phyloP scores from a whole-genome alignment of 2,113 vertebrate genomes.

The Holacanthus passer region DNA sequence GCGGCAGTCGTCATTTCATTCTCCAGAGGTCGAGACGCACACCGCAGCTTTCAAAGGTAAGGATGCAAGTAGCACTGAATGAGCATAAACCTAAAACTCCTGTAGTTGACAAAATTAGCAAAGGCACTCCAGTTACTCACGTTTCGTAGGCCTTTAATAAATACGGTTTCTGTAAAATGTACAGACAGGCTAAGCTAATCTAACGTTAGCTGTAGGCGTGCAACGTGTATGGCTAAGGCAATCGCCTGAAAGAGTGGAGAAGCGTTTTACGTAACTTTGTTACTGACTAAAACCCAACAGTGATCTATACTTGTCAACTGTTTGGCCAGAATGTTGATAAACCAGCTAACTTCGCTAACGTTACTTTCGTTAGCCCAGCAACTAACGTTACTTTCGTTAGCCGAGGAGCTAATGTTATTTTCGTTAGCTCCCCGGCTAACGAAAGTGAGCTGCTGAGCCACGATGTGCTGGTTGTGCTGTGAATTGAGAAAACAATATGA shows the following conservation, averaged over 20 bases:
- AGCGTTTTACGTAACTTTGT: not conserved
- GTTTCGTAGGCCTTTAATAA: not conserved
- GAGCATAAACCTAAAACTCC: not conserved
- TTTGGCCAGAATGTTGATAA: not conserved
- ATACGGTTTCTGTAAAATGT: not conserved
- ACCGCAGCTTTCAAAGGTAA: slow-evolving; percentile 40
- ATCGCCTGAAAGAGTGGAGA: not conserved
- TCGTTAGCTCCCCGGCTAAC: too few species aligned
- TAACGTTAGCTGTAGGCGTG: not conserved
- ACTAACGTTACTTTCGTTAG: not conserved
- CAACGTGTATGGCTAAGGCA: not conserved
- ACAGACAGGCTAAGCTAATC: slow-evolving; percentile 4
- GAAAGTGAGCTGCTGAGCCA: not conserved
- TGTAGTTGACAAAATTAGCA: not conserved
- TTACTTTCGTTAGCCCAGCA: not conserved
- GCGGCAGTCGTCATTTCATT: slow-evolving; percentile 47
- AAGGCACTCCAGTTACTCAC: too few species aligned
- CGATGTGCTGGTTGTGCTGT: not conserved
- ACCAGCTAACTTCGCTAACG: not conserved
- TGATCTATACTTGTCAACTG: fast-evolving
- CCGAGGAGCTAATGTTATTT: not conserved
- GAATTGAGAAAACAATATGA: not conserved
- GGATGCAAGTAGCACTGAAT: fast-evolving
- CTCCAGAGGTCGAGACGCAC: not conserved
- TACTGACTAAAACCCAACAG: not conserved